Conservation (phyloP, 23 tunicate species). For the Oikopleura albicans region DNA sequence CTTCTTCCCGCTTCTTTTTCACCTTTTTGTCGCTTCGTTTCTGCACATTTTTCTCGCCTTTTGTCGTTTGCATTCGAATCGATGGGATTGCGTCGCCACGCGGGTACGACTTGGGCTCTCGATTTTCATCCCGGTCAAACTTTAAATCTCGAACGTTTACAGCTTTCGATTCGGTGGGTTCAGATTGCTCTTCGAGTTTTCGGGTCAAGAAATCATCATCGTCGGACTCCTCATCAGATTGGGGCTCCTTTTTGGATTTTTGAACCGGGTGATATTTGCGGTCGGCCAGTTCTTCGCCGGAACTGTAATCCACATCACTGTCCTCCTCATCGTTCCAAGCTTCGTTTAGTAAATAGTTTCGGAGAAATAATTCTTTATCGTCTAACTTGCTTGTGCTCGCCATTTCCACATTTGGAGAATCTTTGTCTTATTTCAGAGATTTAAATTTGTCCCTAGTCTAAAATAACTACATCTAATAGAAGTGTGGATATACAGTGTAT, state of each 20-base stretch:
- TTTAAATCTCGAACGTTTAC: not conserved
- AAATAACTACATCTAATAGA: too few species aligned
- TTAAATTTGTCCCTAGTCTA: too few species aligned
- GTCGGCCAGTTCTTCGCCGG: slow-evolving; percentile 3
- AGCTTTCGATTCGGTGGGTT: not conserved
- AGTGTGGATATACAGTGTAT: too few species aligned
- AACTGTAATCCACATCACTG: not conserved
- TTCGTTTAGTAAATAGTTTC: not conserved
- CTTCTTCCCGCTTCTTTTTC: not conserved
- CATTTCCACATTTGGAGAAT: too few species aligned
- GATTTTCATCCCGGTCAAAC: not conserved
- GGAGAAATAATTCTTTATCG: not conserved
- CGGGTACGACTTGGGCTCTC: not conserved
- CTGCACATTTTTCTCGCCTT: not conserved
- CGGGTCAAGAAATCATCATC: not conserved
- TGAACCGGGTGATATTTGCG: not conserved
- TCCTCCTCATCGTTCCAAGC: not conserved
- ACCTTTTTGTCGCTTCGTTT: not conserved
- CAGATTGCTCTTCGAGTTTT: not conserved
- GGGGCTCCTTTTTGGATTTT: not conserved
- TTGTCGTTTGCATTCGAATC: not conserved
- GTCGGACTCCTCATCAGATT: not conserved
- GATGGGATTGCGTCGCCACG: not conserved
- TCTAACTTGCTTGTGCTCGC: not conserved
- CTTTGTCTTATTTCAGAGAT: too few species aligned